Conservation (phyloP, 2,113 vertebrate genomes). For the Petrocephalus zakoni region DNA sequence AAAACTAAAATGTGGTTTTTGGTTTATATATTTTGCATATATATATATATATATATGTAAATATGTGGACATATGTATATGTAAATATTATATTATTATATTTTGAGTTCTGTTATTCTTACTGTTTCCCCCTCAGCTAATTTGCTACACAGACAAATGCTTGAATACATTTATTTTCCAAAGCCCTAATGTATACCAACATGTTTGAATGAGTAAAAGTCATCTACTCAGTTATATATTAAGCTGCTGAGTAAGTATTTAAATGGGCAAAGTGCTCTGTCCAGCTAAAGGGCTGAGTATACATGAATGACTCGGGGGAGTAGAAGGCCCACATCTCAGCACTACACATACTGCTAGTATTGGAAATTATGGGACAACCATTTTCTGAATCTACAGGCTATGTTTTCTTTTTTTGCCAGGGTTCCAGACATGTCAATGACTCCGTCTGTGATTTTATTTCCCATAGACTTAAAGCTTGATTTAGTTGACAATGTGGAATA, state of each 20-base stretch:
- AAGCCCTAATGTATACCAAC: background rate
- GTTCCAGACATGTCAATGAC: background rate
- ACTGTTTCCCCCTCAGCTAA: background rate
- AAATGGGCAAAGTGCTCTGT: background rate
- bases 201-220: background rate
- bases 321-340: background rate
- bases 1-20: background rate
- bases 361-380: background rate
- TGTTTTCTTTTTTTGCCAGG: background rate
- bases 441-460: background rate
- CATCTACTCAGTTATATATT: background rate
- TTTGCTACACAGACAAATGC: background rate
- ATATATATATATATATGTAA: too few relatives aligned
- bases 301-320: background rate
- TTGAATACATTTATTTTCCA: background rate
- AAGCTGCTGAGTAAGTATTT: background rate
- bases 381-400: background rate
- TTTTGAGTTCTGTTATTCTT: background rate
- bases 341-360: background rate
- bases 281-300: background rate
- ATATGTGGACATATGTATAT: too few relatives aligned
- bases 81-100: too few relatives aligned
- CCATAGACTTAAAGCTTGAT: background rate
- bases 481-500: background rate
- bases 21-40: background rate